phyloP scores from a whole-genome alignment of 2,113 vertebrate genomes.

The Perca fluviatilis region DNA sequence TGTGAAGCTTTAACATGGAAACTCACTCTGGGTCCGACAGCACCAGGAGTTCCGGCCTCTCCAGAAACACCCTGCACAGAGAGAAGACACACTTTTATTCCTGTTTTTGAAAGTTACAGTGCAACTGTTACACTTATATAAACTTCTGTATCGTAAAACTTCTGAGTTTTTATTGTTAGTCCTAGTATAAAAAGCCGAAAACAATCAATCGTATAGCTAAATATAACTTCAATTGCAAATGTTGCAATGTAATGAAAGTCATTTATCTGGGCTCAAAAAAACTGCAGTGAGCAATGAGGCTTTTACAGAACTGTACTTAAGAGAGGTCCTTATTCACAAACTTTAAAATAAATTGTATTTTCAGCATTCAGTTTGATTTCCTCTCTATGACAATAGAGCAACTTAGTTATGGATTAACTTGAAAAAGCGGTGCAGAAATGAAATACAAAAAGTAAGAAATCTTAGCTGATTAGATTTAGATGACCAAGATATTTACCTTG shows the following conservation, averaged over 20 bases:
- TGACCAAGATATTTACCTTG: too few species aligned
- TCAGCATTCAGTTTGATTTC: background rate
- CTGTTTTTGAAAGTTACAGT: background rate
- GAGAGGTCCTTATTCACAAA: background rate
- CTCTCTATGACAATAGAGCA: background rate
- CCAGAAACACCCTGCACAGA: conserved; percentile 92
- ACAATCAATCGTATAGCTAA: background rate
- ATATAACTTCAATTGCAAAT: background rate
- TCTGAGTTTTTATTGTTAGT: background rate
- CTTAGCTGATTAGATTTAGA: too few species aligned
- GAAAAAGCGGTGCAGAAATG: background rate
- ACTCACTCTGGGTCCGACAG: conserved; percentile 94
- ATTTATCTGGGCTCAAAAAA: background rate
- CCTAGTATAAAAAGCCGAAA: background rate
- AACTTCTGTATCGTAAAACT: background rate
- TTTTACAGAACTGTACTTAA: background rate
- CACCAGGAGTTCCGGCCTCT: conserved; percentile 91
- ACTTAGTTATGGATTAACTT: background rate
- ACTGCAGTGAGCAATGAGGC: background rate
- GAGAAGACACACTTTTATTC: conserved; percentile 6
- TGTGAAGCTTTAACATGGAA: conserved; percentile 7
- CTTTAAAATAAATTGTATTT: background rate
- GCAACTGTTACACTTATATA: background rate
- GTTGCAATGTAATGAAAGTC: background rate
- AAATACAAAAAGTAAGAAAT: background rate